Conservation (phyloP, 1,140 invertebrate species). For the Uloborus diversus region DNA sequence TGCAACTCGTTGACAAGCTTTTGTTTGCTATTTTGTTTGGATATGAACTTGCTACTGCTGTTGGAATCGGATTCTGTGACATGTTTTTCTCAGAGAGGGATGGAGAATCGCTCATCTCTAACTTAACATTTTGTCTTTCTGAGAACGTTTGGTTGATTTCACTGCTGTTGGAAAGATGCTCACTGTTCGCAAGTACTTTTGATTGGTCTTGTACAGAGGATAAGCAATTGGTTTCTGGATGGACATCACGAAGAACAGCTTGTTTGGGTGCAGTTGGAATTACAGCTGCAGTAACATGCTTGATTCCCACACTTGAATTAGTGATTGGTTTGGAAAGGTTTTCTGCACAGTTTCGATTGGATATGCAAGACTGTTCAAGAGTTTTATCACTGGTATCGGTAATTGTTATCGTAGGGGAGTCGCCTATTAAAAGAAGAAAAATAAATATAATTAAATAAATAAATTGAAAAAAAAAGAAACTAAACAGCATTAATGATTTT, state of each 20-base stretch:
- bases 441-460: too few species aligned
- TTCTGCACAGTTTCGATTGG: background rate
- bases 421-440: constrained; percentile 8
- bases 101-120: background rate
- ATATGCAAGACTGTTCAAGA: constrained; percentile 1
- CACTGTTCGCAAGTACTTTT: background rate
- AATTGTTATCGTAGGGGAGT: constrained; percentile 38
- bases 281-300: constrained; percentile 45
- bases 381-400: background rate
- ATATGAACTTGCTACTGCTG: background rate
- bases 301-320: constrained; percentile 2
- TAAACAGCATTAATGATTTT: background rate
- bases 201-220: background rate
- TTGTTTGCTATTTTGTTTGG: background rate
- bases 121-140: constrained; percentile 18
- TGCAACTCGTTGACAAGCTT: constrained; percentile 14
- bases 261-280: constrained; percentile 53
- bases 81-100: background rate
- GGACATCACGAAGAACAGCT: background rate
- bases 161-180: background rate
- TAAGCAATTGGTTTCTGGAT: constrained; percentile 6
- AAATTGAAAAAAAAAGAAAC: background rate
- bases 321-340: background rate
- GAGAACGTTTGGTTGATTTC: background rate
- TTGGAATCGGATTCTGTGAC: background rate